These are phyloP conservation scores for Condylura cristata DNA, from an alignment of 2,113 vertebrate species.

Conservation along the genomic window DNA sequence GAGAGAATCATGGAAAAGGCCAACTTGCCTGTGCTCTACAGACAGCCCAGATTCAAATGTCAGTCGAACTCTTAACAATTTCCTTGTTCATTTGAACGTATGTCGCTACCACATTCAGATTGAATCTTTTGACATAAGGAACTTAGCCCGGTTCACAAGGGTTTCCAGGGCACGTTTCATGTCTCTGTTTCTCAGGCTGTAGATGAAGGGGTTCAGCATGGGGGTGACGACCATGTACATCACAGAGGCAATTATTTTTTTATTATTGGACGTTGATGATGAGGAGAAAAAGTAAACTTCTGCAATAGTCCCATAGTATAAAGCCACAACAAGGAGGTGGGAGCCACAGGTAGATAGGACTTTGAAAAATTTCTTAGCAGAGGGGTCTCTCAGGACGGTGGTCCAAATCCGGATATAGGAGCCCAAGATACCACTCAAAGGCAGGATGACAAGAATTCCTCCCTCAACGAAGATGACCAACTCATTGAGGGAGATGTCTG, in stretches of 20 bases:
- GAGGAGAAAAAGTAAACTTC: conserved; percentile 68
- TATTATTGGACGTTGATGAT: neutral
- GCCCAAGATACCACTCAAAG: conserved; percentile 22
- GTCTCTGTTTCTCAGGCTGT: conserved; percentile 67
- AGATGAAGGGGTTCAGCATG: conserved; percentile 75
- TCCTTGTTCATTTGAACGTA: neutral
- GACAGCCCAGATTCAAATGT: no score
- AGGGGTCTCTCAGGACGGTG: conserved; percentile 18
- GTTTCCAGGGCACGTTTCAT: conserved; percentile 60
- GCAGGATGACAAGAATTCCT: neutral
- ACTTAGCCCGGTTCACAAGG: neutral
- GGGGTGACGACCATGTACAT: conserved; percentile 58
- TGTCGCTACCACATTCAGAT: neutral
- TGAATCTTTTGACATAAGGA: neutral
- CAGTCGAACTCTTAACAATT: neutral
- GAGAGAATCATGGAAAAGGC: no score
- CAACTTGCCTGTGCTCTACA: no score
- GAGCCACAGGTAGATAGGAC: conserved; percentile 73
- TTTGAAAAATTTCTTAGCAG: conserved; percentile 50
- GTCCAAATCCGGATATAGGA: conserved; percentile 45
- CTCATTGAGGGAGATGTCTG: conserved; percentile 57
- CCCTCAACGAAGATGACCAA: conserved; percentile 47
- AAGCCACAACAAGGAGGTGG: conserved; percentile 68
- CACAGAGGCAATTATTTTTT: conserved; percentile 56
- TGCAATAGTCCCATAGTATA: conserved; percentile 64